Base-by-base conservation (phyloP, 2,113 vertebrate species). In the Centrocercus urophasianus region DNA sequence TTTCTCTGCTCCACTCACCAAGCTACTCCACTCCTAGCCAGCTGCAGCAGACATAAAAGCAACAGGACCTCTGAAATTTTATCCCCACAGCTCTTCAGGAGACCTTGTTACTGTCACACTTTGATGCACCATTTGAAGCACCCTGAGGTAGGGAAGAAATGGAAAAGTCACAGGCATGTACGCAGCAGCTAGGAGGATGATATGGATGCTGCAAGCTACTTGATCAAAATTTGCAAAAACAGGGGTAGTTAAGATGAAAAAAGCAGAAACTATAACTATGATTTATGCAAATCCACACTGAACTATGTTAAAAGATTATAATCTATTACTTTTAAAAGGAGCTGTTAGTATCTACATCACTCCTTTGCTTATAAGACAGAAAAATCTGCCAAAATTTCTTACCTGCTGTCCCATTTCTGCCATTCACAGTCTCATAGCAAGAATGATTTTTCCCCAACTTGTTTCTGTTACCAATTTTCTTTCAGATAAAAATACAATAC, bases 21-120 rank as follows among this genome's bases (percentile, higher is more conserved):
- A 20, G 38, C 30, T 59, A 13, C 32, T 38, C 52, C 6, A 13
- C 64, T 77, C 47, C 69, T 30, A 48, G 47, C 22, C 64, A 52
- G 42, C 24, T 1, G 0, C 25, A 0, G 1, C 54, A 21, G 54
- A 36, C 2, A 1, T 32, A 15, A 52, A 57, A 60, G 14, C 13
- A 69, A 34, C 54, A 32, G 56, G 70, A 54, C 48, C 74, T 84
- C 48, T 48, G 54, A 43, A 48, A 48, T 16, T 17, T 32, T 87
- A 3, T 88, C 72, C 63, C 74, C 56, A 21, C 1, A 1, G 52
- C 2, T 0, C 59, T 81, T 59, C 19, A 65, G 34, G 50, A 48
- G 11, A 80, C 36, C 38, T 73, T 5, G 1, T 34, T 32, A 9
- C 38, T 2, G 1, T 47, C 77, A 60, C 25, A 21, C 30, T 69